Evolutionary conservation across 2,113 vertebrate species (phyloP).

Genomic region (Amphiprion ocellaris): DNA sequence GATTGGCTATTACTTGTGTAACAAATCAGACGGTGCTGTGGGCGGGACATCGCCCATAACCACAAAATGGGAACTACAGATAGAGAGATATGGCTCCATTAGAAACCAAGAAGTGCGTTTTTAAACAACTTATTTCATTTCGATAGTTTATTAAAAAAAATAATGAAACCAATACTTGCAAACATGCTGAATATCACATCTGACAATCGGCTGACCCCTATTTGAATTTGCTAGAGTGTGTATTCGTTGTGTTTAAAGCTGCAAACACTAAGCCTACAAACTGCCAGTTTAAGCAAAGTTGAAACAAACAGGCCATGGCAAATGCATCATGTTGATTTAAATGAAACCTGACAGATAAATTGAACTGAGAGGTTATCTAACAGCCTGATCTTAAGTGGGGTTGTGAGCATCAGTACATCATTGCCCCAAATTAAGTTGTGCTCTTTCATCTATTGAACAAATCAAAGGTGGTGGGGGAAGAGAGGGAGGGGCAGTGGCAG

Average conservation of each 20-base stretch:
- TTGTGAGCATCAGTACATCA: slow-evolving; percentile 67
- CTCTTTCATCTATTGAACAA: slow-evolving; percentile 63
- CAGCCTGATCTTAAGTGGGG: slow-evolving; percentile 68
- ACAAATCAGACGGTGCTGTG: too few species aligned
- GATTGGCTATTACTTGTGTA: too few species aligned
- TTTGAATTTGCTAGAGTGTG: neutral
- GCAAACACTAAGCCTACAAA: slow-evolving; percentile 36
- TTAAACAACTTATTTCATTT: too few species aligned
- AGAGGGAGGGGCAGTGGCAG: neutral
- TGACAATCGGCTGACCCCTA: too few species aligned
- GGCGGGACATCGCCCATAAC: too few species aligned
- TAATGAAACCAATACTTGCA: too few species aligned
- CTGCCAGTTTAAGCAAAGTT: slow-evolving; percentile 56
- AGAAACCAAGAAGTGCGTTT: too few species aligned
- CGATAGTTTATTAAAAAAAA: too few species aligned
- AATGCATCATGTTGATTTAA: slow-evolving; percentile 73
- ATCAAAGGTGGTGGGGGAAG: slow-evolving; percentile 22
- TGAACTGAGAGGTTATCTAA: slow-evolving; percentile 74
- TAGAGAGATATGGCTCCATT: too few species aligned
- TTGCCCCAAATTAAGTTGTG: slow-evolving; percentile 72
- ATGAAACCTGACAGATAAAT: slow-evolving; percentile 75
- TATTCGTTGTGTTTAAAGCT: slow-evolving; percentile 23
- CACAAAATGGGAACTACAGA: too few species aligned
- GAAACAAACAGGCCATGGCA: slow-evolving; percentile 59
- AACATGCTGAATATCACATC: too few species aligned